A percentile compares a stretch with the other conserved stretches of the same genome.
Evolutionary conservation across 2,888 invertebrate genomes (phyloP).

Genomic region (Caenorhabditis plicata): DNA sequence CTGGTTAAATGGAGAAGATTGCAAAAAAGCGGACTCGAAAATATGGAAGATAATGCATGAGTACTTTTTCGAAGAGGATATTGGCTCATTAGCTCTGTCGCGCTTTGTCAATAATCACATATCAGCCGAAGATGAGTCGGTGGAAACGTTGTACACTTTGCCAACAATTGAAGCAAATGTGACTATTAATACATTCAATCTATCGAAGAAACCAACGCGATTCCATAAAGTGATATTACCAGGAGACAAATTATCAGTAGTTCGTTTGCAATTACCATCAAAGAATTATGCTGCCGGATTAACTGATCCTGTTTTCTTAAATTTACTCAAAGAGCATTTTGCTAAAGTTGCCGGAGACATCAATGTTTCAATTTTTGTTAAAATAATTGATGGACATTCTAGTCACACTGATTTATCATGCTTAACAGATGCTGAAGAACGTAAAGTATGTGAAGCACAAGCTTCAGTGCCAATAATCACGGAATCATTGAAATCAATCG

Average conservation of each 20-base stretch:
- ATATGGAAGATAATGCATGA: conserved; percentile 55
- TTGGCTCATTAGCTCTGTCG: conserved; percentile 23
- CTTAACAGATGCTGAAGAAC: conserved; percentile 24
- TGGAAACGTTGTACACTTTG: conserved; percentile 34
- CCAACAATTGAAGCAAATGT: conserved; percentile 12
- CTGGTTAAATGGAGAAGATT: conserved; percentile 11
- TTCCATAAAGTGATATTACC: conserved; percentile 28
- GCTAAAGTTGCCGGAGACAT: conserved; percentile 7
- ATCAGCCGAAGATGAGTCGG: conserved; percentile 38
- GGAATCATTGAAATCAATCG: conserved; percentile 4
- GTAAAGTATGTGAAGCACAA: conserved; percentile 23
- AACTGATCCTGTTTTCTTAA: conserved; percentile 11
- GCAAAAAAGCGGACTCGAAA: conserved; percentile 20
- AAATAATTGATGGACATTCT: conserved; percentile 16
- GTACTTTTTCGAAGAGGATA: conserved; percentile 56
- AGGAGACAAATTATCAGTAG: conserved; percentile 19
- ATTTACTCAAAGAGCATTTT: conserved; percentile 16
- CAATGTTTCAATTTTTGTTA: conserved; percentile 29
- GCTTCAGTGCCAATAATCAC: conserved; percentile 11
- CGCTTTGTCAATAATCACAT: conserved; percentile 30
- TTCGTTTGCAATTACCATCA: conserved; percentile 16
- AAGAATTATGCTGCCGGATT: conserved; percentile 12
- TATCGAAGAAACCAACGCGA: conserved; percentile 8
- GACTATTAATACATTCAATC: conserved; percentile 16
- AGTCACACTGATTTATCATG: conserved; percentile 19